phyloP scores from a whole-genome alignment of 1,140 invertebrate species.

The Scaptomyza hsui region DNA sequence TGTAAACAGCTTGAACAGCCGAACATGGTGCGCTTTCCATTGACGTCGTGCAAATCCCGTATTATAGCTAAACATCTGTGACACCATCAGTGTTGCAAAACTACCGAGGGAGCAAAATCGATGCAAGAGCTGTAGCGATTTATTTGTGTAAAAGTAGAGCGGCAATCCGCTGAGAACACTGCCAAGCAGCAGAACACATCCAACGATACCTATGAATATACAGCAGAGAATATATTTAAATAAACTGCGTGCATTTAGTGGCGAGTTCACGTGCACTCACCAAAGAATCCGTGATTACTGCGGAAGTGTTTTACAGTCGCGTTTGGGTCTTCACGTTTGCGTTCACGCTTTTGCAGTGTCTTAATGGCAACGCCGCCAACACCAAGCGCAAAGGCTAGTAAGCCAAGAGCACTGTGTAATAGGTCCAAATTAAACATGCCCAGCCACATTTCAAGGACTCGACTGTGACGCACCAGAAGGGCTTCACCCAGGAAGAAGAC shows the following conservation, averaged over 20 bases:
- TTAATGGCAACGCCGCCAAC: slow-evolving; percentile 62
- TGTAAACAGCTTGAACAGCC: slow-evolving; percentile 66
- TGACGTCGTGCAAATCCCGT: slow-evolving; percentile 75
- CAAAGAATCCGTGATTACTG: slow-evolving; percentile 67
- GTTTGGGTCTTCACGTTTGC: slow-evolving; percentile 65
- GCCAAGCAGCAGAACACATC: slow-evolving; percentile 59
- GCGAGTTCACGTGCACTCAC: slow-evolving; percentile 34
- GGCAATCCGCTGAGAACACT: slow-evolving; percentile 50
- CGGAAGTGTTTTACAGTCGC: slow-evolving; percentile 56
- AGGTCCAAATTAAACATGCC: slow-evolving; percentile 46
- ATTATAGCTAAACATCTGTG: slow-evolving; percentile 75
- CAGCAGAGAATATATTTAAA: slow-evolving; percentile 36
- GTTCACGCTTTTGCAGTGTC: slow-evolving; percentile 61
- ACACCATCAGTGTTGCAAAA: slow-evolving; percentile 67
- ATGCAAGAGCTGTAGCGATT: slow-evolving; percentile 55
- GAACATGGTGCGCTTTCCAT: slow-evolving; percentile 59
- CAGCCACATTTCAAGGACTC: slow-evolving; percentile 33
- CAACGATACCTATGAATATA: slow-evolving; percentile 50
- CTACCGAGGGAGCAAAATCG: slow-evolving; percentile 58
- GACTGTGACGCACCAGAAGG: slow-evolving; percentile 64
- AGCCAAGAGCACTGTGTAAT: slow-evolving; percentile 50
- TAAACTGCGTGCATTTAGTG: slow-evolving; percentile 4
- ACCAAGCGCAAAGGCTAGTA: slow-evolving; percentile 55
- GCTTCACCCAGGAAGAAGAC: slow-evolving; percentile 74
- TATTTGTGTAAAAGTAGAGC: slow-evolving; percentile 45